Conservation (phyloP, 2,797 vertebrate genomes). For the Leucoraja ocellata region DNA sequence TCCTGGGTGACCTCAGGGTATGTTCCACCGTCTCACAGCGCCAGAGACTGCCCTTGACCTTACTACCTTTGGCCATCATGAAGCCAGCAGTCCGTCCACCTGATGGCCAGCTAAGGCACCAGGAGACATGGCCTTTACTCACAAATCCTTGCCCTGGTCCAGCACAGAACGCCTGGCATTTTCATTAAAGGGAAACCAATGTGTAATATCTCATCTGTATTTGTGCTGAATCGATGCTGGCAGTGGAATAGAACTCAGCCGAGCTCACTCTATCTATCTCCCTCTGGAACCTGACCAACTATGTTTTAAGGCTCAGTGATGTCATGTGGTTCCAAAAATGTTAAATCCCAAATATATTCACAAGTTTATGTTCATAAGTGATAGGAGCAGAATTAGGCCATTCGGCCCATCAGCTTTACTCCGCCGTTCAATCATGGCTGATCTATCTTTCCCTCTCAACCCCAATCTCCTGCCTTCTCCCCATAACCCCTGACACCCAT, state of each 20-base stretch:
- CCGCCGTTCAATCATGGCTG: too few relatives aligned
- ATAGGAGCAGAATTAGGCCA: too few relatives aligned
- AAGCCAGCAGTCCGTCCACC: neutral
- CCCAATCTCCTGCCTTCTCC: too few relatives aligned
- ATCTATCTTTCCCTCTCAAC: too few relatives aligned
- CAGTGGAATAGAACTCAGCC: neutral
- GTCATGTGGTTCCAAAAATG: neutral
- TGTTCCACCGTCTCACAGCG: neutral
- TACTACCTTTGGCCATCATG: neutral
- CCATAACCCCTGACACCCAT: too few relatives aligned
- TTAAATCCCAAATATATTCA: too few relatives aligned
- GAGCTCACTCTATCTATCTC: constrained; percentile 1
- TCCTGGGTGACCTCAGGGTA: neutral
- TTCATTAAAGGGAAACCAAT: neutral
- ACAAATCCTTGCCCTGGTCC: neutral
- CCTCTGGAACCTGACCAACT: neutral
- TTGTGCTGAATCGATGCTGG: constrained; percentile 3
- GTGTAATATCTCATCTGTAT: neutral
- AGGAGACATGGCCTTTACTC: neutral
- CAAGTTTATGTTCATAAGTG: too few relatives aligned
- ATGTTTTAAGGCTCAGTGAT: neutral
- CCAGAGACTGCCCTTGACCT: too few relatives aligned
- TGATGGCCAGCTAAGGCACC: neutral
- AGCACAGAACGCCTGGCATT: neutral
- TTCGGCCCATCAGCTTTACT: too few relatives aligned